Evolutionary conservation across 2,113 vertebrate genomes (phyloP).

Genomic region (Cygnus atratus): DNA sequence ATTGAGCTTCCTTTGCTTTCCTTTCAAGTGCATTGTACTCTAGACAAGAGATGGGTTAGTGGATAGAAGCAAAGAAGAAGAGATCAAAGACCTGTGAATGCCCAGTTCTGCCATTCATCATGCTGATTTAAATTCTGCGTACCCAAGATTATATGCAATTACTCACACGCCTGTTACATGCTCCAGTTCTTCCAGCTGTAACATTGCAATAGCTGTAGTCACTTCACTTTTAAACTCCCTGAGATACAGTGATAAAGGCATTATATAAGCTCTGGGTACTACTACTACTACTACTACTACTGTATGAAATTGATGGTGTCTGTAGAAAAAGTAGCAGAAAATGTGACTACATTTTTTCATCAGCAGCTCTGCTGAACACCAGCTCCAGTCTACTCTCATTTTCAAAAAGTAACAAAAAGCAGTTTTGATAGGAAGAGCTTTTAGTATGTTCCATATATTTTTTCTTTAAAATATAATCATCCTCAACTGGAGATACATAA

Average conservation of each 20-base stretch:
- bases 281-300: too few species aligned
- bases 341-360: not conserved
- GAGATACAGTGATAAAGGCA: not conserved
- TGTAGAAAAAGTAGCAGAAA: not conserved
- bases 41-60: not conserved
- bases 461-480: not conserved
- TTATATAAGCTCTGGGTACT: not conserved
- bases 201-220: not conserved
- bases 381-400: not conserved
- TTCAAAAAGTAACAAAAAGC: not conserved
- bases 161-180: not conserved
- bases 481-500: not conserved
- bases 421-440: not conserved
- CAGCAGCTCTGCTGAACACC: not conserved
- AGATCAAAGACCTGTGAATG: not conserved
- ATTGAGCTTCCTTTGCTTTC: not conserved
- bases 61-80: not conserved
- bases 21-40: not conserved
- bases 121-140: not conserved
- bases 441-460: not conserved
- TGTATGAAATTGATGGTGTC: not conserved
- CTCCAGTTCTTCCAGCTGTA: not conserved
- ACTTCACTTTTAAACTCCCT: not conserved
- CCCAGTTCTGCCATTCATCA: not conserved
- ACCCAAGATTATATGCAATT: not conserved